Conservation (phyloP, 2,797 vertebrate genomes). For the Gephyroberyx darwinii region DNA sequence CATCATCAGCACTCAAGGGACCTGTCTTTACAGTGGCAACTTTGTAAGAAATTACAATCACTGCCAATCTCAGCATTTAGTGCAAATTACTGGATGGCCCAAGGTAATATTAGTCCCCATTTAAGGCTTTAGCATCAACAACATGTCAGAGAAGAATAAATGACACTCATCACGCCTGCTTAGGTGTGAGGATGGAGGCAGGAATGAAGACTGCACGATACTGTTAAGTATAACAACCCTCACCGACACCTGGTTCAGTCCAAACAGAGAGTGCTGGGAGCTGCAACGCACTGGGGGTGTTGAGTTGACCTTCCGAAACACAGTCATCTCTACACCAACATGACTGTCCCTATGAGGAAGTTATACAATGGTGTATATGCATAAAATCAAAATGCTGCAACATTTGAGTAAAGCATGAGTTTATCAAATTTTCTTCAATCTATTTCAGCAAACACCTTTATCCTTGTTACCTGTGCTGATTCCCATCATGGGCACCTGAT, state of each 20-base stretch:
- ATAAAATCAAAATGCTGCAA: not conserved
- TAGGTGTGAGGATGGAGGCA: not conserved
- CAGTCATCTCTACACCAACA: slow-evolving; percentile 91
- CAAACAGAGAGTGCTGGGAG: slow-evolving; percentile 92
- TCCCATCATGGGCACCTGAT: slow-evolving; percentile 79
- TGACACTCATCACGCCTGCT: not conserved
- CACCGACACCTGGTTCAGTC: slow-evolving; percentile 92
- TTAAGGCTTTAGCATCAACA: no score
- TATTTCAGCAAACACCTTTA: not conserved
- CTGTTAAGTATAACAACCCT: slow-evolving; percentile 58
- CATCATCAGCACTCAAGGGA: no score
- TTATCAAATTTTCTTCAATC: not conserved
- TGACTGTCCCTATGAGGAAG: slow-evolving; percentile 82
- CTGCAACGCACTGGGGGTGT: slow-evolving; percentile 92
- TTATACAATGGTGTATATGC: slow-evolving; percentile 8
- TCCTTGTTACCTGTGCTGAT: slow-evolving; percentile 79
- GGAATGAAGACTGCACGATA: not conserved
- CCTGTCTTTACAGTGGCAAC: no score
- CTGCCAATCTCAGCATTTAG: no score
- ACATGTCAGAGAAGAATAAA: no score
- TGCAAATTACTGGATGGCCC: no score
- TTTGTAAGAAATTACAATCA: no score
- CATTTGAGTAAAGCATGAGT: not conserved
- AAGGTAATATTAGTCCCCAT: no score
- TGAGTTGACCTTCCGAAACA: slow-evolving; percentile 92